Percentiles rank a stretch among this genome's conserved stretches.
Conservation (phyloP, 2,797 vertebrate species). For the Numenius phaeopus region DNA sequence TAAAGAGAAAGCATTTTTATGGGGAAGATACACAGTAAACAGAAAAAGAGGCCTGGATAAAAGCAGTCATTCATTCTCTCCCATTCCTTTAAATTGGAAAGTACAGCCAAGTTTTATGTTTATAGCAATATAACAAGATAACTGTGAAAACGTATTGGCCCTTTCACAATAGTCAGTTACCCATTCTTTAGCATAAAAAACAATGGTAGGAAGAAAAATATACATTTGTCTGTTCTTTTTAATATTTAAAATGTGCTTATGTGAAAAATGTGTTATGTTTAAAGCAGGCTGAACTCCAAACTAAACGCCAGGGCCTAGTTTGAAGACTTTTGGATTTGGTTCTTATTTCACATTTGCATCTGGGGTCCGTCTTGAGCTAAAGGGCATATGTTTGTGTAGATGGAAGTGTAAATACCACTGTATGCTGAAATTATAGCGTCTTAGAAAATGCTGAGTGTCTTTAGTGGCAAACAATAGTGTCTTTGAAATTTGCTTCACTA, state of each 20-base stretch:
- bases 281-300: not conserved
- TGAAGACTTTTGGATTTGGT: not conserved
- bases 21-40: not conserved
- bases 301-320: not conserved
- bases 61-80: not conserved
- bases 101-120: not conserved
- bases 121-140: not conserved
- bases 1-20: not conserved
- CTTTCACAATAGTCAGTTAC: not conserved
- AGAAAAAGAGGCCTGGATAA: not conserved
- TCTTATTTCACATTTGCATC: not conserved
- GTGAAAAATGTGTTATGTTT: not conserved
- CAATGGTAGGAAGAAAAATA: not conserved
- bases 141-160: not conserved
- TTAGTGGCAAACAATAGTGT: not conserved
- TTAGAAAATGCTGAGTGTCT: not conserved
- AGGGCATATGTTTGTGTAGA: not conserved
- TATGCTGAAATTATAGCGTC: not conserved
- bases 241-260: not conserved
- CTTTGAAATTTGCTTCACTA: not conserved
- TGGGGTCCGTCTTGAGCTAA: not conserved
- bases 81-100: not conserved
- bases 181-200: not conserved
- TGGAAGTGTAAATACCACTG: not conserved
- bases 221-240: not conserved